phyloP scores from a whole-genome alignment of 2,113 vertebrate species.

The Lipotes vexillifer region DNA sequence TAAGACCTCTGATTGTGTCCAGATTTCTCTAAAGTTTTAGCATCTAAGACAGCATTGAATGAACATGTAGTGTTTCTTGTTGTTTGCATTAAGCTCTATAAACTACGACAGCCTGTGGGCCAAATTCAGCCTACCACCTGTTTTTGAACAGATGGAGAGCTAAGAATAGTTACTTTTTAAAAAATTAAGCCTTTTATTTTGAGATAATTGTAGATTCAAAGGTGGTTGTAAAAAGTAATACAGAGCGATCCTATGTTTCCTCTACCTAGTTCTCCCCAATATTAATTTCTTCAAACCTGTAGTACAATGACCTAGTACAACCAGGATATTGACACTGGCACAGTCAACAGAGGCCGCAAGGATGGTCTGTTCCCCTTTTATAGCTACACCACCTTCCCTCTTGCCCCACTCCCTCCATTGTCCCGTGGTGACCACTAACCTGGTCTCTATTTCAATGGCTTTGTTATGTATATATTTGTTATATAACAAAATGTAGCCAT shows the following conservation, averaged over 20 bases:
- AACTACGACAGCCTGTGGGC: neutral
- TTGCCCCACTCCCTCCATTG: no score
- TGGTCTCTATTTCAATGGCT: neutral
- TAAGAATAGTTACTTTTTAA: neutral
- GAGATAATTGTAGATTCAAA: neutral
- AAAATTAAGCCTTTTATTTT: slow-evolving; percentile 14
- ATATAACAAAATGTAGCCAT: neutral
- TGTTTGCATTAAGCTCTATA: slow-evolving; percentile 24
- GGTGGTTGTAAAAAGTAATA: neutral
- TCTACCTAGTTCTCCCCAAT: no score
- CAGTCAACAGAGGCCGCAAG: neutral
- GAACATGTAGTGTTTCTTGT: neutral
- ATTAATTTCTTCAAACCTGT: neutral
- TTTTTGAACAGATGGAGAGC: slow-evolving; percentile 5
- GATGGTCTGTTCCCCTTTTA: neutral
- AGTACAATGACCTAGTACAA: neutral
- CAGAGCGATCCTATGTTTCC: neutral
- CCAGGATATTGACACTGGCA: neutral
- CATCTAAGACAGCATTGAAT: neutral
- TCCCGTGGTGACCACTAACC: neutral
- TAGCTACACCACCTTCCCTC: neutral
- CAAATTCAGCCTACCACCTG: slow-evolving; percentile 1
- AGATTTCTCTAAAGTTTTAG: neutral
- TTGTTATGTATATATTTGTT: neutral
- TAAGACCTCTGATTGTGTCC: neutral